These are phyloP conservation scores for Pammene aurita DNA, from an alignment of 2,888 invertebrate genomes.

Conservation along the genomic window DNA sequence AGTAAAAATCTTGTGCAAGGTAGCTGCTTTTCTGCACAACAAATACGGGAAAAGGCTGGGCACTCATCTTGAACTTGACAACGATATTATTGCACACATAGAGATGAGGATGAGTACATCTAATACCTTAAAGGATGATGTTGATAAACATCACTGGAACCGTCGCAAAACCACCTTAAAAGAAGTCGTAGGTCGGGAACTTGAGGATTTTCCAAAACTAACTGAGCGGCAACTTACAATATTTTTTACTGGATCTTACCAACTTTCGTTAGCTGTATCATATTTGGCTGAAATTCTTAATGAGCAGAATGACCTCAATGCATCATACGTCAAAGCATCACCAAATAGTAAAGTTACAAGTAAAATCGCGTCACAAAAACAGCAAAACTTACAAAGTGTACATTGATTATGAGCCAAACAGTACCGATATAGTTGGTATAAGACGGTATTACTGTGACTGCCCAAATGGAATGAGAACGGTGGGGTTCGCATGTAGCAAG, in stretches of 20 bases:
- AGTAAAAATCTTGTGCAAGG: not conserved
- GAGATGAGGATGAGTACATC: too few relatives aligned
- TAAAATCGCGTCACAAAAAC: constrained; percentile 13
- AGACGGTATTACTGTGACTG: constrained; percentile 7
- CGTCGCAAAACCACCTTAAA: constrained; percentile 14
- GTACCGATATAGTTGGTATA: constrained; percentile 6
- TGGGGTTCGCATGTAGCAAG: constrained; percentile 11
- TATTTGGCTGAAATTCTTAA: constrained; percentile 13
- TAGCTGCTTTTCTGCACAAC: not conserved
- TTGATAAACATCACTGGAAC: constrained; percentile 2
- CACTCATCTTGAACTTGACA: too few relatives aligned
- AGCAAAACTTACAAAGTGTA: constrained; percentile 12
- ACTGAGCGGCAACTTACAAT: constrained; percentile 7
- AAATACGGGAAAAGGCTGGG: not conserved
- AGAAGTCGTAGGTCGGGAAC: constrained; percentile 6
- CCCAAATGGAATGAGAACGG: constrained; percentile 8
- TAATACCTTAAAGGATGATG: not conserved
- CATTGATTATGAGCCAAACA: constrained; percentile 12
- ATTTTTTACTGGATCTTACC: constrained; percentile 12
- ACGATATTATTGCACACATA: too few relatives aligned
- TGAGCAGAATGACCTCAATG: constrained; percentile 13
- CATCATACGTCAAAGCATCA: constrained; percentile 14
- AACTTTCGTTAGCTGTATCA: constrained; percentile 7
- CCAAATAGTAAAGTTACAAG: constrained; percentile 11
- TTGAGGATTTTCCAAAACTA: constrained; percentile 11